Percentiles rank a stretch among this genome's conserved stretches.
phyloP scores from a whole-genome alignment of 2,113 vertebrate species.

The Bubo blakistoni region DNA sequence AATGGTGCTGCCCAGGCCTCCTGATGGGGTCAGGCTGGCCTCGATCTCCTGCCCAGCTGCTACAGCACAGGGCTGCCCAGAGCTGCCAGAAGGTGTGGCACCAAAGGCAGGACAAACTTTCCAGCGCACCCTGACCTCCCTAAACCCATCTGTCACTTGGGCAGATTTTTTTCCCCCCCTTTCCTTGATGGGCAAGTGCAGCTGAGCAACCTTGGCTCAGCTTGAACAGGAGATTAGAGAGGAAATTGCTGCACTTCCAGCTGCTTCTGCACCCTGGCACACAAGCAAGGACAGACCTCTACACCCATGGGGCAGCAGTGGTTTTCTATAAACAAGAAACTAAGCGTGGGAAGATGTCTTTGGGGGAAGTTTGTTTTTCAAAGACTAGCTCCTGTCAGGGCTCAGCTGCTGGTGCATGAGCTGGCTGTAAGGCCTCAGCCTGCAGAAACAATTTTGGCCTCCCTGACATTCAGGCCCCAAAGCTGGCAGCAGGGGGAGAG shows the following conservation, averaged over 20 bases:
- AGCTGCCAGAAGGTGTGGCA: neutral
- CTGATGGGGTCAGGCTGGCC: accelerated
- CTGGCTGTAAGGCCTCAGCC: neutral
- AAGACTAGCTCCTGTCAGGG: too few relatives aligned
- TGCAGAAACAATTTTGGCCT: neutral
- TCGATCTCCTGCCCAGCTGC: neutral
- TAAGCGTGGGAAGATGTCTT: neutral
- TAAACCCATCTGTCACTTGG: accelerated
- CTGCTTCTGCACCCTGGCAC: neutral
- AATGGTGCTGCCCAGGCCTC: too few relatives aligned
- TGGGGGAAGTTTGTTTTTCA: too few relatives aligned
- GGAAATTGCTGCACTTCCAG: neutral
- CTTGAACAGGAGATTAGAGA: too few relatives aligned
- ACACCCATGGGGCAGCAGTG: accelerated
- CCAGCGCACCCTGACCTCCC: neutral
- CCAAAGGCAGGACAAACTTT: neutral
- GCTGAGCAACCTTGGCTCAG: neutral
- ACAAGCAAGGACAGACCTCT: accelerated
- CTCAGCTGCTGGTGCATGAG: neutral
- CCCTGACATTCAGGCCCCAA: neutral
- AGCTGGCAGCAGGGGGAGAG: neutral
- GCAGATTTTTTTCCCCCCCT: neutral
- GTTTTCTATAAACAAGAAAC: too few relatives aligned
- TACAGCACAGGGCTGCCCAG: neutral
- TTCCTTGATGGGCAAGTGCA: neutral